phyloP scores from a whole-genome alignment of 2,113 vertebrate genomes.

The Paralichthys olivaceus region DNA sequence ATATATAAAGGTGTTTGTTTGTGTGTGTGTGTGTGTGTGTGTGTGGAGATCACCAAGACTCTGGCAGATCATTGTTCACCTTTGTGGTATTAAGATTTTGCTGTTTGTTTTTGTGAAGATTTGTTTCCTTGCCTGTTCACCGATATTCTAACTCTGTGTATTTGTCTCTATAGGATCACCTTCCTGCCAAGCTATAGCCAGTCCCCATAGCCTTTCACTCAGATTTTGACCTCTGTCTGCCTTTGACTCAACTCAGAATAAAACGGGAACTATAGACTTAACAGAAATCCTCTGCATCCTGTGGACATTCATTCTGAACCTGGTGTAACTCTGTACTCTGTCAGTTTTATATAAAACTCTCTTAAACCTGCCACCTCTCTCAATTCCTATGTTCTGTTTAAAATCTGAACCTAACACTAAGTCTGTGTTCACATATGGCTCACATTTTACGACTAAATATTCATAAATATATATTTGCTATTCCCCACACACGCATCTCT shows the following conservation, averaged over 20 bases:
- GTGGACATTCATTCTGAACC: not conserved
- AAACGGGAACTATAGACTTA: not conserved
- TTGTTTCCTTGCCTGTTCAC: not conserved
- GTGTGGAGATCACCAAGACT: no score
- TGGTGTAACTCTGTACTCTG: not conserved
- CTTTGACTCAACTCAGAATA: not conserved
- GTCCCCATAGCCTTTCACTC: not conserved
- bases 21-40: no score
- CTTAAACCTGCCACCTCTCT: not conserved
- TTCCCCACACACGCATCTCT: not conserved
- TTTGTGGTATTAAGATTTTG: no score
- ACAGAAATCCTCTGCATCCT: not conserved
- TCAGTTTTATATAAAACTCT: not conserved
- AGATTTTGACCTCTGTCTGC: not conserved
- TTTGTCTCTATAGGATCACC: not conserved
- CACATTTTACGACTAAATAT: conserved; percentile 22
- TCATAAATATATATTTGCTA: conserved; percentile 8
- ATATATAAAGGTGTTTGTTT: no score
- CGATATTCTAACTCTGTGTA: not conserved
- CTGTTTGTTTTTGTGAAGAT: not conserved
- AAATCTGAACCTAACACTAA: not conserved
- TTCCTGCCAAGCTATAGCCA: not conserved
- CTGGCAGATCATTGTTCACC: no score
- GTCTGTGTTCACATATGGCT: conserved; percentile 6
- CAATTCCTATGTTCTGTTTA: not conserved